Evolutionary conservation across 2,797 vertebrate genomes (phyloP).

Genomic region (Enteromius paludinosus): DNA sequence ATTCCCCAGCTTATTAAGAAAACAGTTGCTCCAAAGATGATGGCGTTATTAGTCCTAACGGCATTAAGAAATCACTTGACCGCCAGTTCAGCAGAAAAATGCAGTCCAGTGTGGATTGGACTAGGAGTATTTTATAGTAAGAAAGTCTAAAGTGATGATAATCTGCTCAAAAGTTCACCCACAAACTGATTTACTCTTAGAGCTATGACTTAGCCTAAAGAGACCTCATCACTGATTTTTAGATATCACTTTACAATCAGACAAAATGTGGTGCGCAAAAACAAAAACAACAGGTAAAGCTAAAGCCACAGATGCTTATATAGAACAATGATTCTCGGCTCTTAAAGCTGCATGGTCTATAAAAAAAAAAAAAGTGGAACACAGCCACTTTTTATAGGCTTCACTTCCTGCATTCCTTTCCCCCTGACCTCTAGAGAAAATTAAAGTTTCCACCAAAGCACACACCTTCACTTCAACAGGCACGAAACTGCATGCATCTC

Average conservation of each 20-base stretch:
- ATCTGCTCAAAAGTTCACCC: background rate
- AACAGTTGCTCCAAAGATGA: constrained; percentile 48
- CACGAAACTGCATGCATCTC: background rate
- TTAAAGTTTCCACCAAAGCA: background rate
- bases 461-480: constrained; percentile 6
- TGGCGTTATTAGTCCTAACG: constrained; percentile 11
- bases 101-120: constrained; percentile 13
- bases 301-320: background rate
- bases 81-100: constrained; percentile 14
- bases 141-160: background rate
- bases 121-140: background rate
- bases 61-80: constrained; percentile 50
- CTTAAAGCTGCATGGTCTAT: background rate
- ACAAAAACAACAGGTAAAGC: background rate
- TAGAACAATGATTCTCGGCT: background rate
- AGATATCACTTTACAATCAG: background rate
- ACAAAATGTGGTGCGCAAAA: background rate
- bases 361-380: constrained; percentile 32
- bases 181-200: background rate
- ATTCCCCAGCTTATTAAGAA: constrained; percentile 35
- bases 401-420: constrained; percentile 26
- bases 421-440: constrained; percentile 9
- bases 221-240: background rate
- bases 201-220: background rate
- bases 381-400: constrained; percentile 33